Conservation (phyloP, 1,140 invertebrate genomes). For the Drosophila subobscura region DNA sequence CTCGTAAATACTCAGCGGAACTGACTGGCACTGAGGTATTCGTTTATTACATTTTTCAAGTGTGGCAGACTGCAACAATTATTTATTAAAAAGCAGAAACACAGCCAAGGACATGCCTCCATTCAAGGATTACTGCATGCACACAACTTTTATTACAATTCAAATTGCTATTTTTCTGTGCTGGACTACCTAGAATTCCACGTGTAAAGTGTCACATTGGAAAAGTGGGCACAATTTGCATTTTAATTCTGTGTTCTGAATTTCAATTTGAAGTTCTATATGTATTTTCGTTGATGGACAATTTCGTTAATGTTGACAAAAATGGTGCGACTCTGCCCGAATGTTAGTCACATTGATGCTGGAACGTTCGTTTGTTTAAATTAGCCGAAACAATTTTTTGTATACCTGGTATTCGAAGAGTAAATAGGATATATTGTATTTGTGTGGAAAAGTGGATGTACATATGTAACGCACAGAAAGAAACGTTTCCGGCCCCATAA, state of each 20-base stretch:
- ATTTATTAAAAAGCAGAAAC: conserved; percentile 54
- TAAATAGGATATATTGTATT: no score
- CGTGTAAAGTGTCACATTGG: conserved; percentile 62
- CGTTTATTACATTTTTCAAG: conserved; percentile 76
- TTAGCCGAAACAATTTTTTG: no score
- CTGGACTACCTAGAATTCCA: conserved; percentile 30
- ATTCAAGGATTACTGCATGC: conserved; percentile 45
- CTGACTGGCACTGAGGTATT: conserved; percentile 17
- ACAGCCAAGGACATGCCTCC: conserved; percentile 31
- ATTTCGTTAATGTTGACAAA: conserved; percentile 37
- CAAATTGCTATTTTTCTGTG: conserved; percentile 39
- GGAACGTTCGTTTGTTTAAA: conserved; percentile 67
- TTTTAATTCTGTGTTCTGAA: conserved; percentile 51
- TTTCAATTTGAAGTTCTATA: conserved; percentile 46
- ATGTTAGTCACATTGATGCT: conserved; percentile 33
- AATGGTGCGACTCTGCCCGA: conserved; percentile 35
- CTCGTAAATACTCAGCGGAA: not conserved
- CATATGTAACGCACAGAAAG: no score
- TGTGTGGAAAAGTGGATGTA: no score
- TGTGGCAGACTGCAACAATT: conserved; percentile 51
- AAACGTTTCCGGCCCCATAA: no score
- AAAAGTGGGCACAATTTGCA: conserved; percentile 60
- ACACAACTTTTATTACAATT: conserved; percentile 32
- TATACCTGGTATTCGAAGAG: no score
- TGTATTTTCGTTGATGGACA: conserved; percentile 54